Conservation (phyloP, 1,140 invertebrate genomes). For the Drosophila subpulchrella region DNA sequence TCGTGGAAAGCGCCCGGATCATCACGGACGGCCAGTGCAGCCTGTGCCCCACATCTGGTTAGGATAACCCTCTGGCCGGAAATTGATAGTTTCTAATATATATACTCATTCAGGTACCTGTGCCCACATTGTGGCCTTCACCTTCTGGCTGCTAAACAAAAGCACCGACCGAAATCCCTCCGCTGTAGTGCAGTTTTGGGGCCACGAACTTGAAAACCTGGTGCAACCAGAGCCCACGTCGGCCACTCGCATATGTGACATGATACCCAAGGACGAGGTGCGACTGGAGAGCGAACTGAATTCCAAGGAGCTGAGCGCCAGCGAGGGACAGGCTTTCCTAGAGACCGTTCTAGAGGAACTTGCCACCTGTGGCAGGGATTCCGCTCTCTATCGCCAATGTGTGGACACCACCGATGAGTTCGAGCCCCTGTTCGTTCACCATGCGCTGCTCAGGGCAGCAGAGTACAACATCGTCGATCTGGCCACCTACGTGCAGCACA, state of each 20-base stretch:
- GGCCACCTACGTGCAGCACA: constrained; percentile 60
- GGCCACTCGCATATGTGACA: constrained; percentile 62
- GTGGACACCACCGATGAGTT: constrained; percentile 70
- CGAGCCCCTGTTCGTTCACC: constrained; percentile 72
- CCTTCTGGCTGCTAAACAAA: constrained; percentile 76
- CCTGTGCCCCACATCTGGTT: constrained; percentile 41
- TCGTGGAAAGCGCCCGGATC: constrained; percentile 42
- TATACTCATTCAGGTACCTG: constrained; percentile 44
- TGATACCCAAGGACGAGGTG: constrained; percentile 57
- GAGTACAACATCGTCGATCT: constrained; percentile 65
- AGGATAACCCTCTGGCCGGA: not conserved
- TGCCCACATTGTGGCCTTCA: constrained; percentile 67
- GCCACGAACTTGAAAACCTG: constrained; percentile 65
- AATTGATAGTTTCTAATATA: not conserved
- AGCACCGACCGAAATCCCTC: constrained; percentile 53
- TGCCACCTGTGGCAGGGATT: constrained; percentile 58
- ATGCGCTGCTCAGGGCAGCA: constrained; percentile 55
- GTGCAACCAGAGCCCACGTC: constrained; percentile 55
- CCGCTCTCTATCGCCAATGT: constrained; percentile 73
- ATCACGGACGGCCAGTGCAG: constrained; percentile 62
- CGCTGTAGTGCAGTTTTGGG: constrained; percentile 74
- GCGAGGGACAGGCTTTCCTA: constrained; percentile 63
- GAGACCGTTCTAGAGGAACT: constrained; percentile 71
- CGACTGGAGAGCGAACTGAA: constrained; percentile 45
- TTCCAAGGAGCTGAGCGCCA: constrained; percentile 24